Base-by-base conservation (phyloP, 2,888 invertebrate genomes). In the Pheosia tremula region DNA sequence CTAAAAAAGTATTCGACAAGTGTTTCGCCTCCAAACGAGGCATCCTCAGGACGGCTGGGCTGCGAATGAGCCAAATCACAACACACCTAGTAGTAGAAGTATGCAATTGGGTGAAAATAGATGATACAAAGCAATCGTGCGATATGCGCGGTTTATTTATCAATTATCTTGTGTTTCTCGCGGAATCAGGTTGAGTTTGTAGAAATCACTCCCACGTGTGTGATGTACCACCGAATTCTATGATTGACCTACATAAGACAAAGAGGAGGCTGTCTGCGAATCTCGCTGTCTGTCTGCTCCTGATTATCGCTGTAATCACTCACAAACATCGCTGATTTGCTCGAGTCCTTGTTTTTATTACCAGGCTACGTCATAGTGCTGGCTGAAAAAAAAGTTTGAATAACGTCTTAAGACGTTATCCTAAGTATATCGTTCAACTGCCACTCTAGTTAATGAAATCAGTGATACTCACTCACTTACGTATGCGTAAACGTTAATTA, bases 221-320 rank as follows among this genome's bases (percentile, higher is more conserved):
- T 67, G 63, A 39, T 69, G 64, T 69, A 69, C 71, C 66, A 63
- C 78, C 70, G 61, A 75, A 75, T 72, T 64, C 57, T 70, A 75
- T 63, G 78, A 74, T 69, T 71, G 79, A 72, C 82, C 82, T 77
- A 83, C 59, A 74, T 79, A 58, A 59, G 62, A 84, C 81, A 84
- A 82, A 68, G 80, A 71, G 66, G 45, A 62, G 68, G 67, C 75
- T 86, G 80, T 85, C 62, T 71, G 67, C 60, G 59, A 59, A 55
- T 68, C 67, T 62, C 24, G 24, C 24, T 64, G 24, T 24, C 24
- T 80, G 67, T 67, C 76, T 78, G 83, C 74, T 80, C 24, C 76
- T 78, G 73, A 82, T 82, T 79, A 76, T 74, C 66, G 54, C 67
- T 79, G 9, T 56, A 78, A 81, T 80, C 77, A 79, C 69, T 75